Base-by-base conservation (phyloP, 2,888 invertebrate genomes). In the Drosophila robusta region DNA sequence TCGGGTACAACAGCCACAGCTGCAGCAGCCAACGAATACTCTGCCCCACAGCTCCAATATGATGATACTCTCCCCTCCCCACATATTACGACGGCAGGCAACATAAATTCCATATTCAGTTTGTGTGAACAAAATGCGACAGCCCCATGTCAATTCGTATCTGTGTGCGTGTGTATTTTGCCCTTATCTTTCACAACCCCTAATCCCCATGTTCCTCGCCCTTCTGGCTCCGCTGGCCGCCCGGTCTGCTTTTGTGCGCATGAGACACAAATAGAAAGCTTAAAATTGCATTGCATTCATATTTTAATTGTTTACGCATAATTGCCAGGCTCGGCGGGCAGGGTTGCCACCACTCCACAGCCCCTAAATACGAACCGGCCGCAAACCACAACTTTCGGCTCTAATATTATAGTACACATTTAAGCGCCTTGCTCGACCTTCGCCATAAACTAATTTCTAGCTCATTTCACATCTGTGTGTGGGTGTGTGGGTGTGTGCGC, bases 401-500 rank as follows among this genome's bases (percentile, higher is more conserved):
- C 41, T 38, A 55, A 51, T 54, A 65, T 56, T 71, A 52, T 67
- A 41, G 52, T 32, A 22, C 54, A 55, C 56, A 63, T 56, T 70
- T 41, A 38, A 57, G 62, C 47, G 58, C 42, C 46, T 44, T 14
- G n/a, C 45, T 14, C 68, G 79, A 84, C 87, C 82, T 82, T 87
- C 82, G 73, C 61, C 73, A 57, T 78, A 82, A 78, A 87, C 87
- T 87, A 87, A 82, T 82, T 82, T 82, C 79, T 75, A 78, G 81
- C 87, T 82, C 82, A 82, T 87, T 82, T 86, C 84, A 78, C 76
- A 58, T 54, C 42, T 46, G 18, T 45, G 18, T 18, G 32, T 41
- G 11, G 34, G 12, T 41, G 11, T 34, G 12, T 39, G 26, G 44
- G 22, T 16, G 50, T 32, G 38, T 12, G n/a, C n/a, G n/a, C n/a